These are phyloP conservation scores for Leptinotarsa defecta DNA, from an alignment of 1,140 invertebrate species.

Conservation along the genomic window DNA sequence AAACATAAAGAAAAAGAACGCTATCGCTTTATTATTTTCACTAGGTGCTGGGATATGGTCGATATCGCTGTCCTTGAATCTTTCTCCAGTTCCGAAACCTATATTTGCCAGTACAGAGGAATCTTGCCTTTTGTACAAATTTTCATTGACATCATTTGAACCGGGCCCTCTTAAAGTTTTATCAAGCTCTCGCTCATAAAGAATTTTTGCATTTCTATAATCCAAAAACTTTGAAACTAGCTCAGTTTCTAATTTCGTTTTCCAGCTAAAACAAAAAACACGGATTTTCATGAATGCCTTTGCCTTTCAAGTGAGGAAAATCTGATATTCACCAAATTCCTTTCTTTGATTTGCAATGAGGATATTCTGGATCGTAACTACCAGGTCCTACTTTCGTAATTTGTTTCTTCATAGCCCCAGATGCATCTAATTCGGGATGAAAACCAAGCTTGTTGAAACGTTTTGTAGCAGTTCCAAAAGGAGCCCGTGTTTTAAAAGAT, in stretches of 20 bases:
- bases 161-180: conserved; percentile 47
- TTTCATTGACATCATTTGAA: conserved; percentile 42
- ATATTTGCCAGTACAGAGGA: conserved; percentile 33
- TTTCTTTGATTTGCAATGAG: conserved; percentile 35
- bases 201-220: conserved; percentile 43
- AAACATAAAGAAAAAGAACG: too few species aligned
- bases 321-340: conserved; percentile 29
- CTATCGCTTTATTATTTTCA: conserved; percentile 18
- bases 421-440: conserved; percentile 44
- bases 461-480: conserved; percentile 44
- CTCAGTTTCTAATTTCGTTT: conserved; percentile 41
- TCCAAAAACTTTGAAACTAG: conserved; percentile 50
- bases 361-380: conserved; percentile 37
- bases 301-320: not conserved
- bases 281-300: not conserved
- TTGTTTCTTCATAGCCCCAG: conserved; percentile 36
- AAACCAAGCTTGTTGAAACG: conserved; percentile 44
- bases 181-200: conserved; percentile 40
- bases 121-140: conserved; percentile 36
- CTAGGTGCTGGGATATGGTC: conserved; percentile 39
- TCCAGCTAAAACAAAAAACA: conserved; percentile 43
- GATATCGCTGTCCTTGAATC: conserved; percentile 31
- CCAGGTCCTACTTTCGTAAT: conserved; percentile 41
- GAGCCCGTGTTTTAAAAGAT: conserved; percentile 30
- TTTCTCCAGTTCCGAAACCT: conserved; percentile 38